Conservation (phyloP, 2,888 invertebrate genomes). For the Helicoverpa assulta region DNA sequence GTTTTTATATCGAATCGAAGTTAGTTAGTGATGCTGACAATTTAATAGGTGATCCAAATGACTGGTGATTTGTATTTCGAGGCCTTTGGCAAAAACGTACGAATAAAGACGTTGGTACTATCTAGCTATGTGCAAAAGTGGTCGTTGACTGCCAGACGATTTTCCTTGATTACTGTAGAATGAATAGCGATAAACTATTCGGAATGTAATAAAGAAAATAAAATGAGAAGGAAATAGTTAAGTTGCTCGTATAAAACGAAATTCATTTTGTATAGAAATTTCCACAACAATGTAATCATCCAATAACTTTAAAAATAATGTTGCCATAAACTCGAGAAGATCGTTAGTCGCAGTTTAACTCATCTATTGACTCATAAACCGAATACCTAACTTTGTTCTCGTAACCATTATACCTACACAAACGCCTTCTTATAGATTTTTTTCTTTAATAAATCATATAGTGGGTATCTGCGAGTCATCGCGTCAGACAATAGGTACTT, state of each 20-base stretch:
- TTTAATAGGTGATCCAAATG: slow-evolving; percentile 54
- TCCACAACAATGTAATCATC: slow-evolving; percentile 39
- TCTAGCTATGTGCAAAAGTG: slow-evolving; percentile 10
- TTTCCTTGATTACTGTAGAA: not conserved
- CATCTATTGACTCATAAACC: slow-evolving; percentile 61
- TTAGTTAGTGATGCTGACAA: slow-evolving; percentile 34
- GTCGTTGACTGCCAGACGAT: slow-evolving; percentile 17
- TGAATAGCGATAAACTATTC: not conserved
- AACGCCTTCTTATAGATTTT: slow-evolving; percentile 60
- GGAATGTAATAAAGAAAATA: not conserved
- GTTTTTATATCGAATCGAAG: slow-evolving; percentile 50
- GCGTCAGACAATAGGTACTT: slow-evolving; percentile 70
- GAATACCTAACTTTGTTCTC: slow-evolving; percentile 54
- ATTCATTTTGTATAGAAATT: slow-evolving; percentile 23
- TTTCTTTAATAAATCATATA: slow-evolving; percentile 65
- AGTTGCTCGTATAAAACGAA: not conserved
- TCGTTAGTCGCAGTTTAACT: slow-evolving; percentile 52
- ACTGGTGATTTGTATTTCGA: slow-evolving; percentile 52
- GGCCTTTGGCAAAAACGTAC: not conserved
- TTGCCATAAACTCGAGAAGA: slow-evolving; percentile 38
- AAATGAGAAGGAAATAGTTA: not conserved
- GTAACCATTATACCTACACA: slow-evolving; percentile 62
- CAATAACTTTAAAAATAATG: slow-evolving; percentile 42
- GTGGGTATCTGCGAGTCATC: slow-evolving; percentile 64
- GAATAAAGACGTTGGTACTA: slow-evolving; percentile 30